Conservation (phyloP, 2,113 vertebrate species). For the Aphyosemion australe region DNA sequence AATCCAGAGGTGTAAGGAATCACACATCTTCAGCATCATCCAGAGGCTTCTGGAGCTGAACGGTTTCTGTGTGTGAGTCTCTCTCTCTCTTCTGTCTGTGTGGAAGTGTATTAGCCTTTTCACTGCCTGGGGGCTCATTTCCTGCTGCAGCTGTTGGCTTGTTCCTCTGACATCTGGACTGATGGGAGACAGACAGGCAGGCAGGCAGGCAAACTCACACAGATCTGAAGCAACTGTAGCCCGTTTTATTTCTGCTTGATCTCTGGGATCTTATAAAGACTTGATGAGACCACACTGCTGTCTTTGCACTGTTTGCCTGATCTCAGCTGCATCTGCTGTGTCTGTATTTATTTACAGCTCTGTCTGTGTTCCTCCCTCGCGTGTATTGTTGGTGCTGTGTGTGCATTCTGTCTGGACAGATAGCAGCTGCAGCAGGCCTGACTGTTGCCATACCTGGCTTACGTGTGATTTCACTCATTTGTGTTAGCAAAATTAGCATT, state of each 20-base stretch:
- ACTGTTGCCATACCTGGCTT: constrained; percentile 18
- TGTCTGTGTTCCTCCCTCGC: constrained; percentile 20
- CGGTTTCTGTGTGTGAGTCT: constrained; percentile 18
- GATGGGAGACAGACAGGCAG: constrained; percentile 56
- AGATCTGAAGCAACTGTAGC: constrained; percentile 44
- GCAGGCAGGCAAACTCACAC: constrained; percentile 24
- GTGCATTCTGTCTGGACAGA: constrained; percentile 23
- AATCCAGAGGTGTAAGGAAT: constrained; percentile 19
- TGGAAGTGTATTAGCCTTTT: constrained; percentile 67
- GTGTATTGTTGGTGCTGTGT: constrained; percentile 9
- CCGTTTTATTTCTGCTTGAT: constrained; percentile 52
- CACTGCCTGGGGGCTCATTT: constrained; percentile 69
- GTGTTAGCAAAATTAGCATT: not conserved
- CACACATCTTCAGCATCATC: not conserved
- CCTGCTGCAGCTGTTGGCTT: constrained; percentile 73
- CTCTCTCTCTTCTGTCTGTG: constrained; percentile 29
- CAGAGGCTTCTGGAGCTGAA: not conserved
- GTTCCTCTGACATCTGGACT: constrained; percentile 75
- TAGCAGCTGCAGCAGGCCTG: constrained; percentile 27
- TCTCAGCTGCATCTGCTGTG: constrained; percentile 32
- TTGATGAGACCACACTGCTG: constrained; percentile 40
- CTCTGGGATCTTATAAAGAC: constrained; percentile 47
- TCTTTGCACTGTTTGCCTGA: constrained; percentile 38
- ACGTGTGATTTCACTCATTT: constrained; percentile 1
- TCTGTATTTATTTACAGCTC: constrained; percentile 58